Evolutionary conservation across 2,888 invertebrate genomes (phyloP).

Genomic region (Eurytoma adleriae): DNA sequence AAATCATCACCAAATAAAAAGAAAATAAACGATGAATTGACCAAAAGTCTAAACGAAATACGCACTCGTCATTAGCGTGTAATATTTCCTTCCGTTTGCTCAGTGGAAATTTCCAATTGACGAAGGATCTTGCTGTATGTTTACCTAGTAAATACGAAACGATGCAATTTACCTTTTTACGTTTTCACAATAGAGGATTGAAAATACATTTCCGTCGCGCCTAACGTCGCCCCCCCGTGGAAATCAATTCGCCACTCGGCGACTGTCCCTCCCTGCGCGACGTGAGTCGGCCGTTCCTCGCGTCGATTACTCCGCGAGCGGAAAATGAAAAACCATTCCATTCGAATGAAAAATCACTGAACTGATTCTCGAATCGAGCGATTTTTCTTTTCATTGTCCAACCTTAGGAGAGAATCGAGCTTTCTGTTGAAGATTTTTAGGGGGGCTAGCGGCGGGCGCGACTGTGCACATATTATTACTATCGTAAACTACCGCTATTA

Average conservation of each 20-base stretch:
- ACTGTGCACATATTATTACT: not conserved
- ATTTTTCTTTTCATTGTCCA: too few species aligned
- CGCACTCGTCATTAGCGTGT: not conserved
- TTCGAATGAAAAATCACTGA: too few species aligned
- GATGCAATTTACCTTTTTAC: not conserved
- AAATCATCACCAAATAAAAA: not conserved
- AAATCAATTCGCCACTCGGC: not conserved
- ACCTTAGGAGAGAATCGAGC: too few species aligned
- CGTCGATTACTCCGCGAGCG: too few species aligned
- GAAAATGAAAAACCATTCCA: too few species aligned
- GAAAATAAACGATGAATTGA: not conserved
- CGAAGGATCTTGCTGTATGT: not conserved
- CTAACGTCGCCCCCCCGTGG: not conserved
- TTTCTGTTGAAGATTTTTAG: not conserved
- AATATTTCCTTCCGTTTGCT: not conserved
- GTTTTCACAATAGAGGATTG: constrained; percentile 9
- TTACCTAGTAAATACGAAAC: constrained; percentile 8
- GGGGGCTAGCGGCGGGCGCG: not conserved
- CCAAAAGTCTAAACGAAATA: not conserved
- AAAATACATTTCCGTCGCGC: constrained; percentile 12
- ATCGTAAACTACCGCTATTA: not conserved
- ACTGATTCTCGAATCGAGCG: too few species aligned
- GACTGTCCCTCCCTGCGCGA: too few species aligned
- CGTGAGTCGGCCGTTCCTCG: too few species aligned
- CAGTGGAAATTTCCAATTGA: not conserved